Evolutionary conservation across 2,113 vertebrate genomes (phyloP).

Genomic region (Aptenodytes patagonicus): DNA sequence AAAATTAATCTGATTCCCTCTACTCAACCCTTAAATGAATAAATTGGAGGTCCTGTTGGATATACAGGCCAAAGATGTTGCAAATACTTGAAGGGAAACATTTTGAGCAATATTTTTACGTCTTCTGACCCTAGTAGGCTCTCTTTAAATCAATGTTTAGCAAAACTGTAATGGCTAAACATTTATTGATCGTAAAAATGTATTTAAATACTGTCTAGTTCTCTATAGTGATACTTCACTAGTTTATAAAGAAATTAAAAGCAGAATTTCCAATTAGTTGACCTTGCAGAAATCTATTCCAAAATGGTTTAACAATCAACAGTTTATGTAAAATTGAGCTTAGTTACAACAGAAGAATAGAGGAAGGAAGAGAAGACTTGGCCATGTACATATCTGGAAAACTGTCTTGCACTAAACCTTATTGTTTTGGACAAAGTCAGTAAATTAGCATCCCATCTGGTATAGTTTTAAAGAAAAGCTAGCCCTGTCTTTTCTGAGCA

Average conservation of each 20-base stretch:
- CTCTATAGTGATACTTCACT: background rate
- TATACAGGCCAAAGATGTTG: background rate
- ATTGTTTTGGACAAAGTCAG: conserved; percentile 55
- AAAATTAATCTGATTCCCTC: background rate
- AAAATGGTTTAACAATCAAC: conserved; percentile 65
- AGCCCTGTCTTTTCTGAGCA: conserved; percentile 35
- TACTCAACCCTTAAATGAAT: background rate
- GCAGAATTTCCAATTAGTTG: background rate
- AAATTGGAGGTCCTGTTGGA: background rate
- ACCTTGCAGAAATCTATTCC: background rate
- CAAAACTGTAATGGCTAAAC: background rate
- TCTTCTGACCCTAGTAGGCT: background rate
- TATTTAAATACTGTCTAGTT: background rate
- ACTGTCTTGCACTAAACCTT: conserved; percentile 58
- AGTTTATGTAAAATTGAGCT: conserved; percentile 52
- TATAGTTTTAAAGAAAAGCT: conserved; percentile 46
- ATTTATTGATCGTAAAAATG: background rate
- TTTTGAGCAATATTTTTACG: background rate
- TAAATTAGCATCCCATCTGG: conserved; percentile 72
- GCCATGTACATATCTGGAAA: conserved; percentile 57
- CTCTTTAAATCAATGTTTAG: background rate
- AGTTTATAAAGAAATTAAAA: background rate
- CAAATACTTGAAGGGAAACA: background rate
- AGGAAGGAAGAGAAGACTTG: conserved; percentile 41
- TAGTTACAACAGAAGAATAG: conserved; percentile 45